A percentile compares a stretch with the other conserved stretches of the same genome.
Evolutionary conservation across 2,797 vertebrate species (phyloP).

Genomic region (Trichosurus vulpecula): DNA sequence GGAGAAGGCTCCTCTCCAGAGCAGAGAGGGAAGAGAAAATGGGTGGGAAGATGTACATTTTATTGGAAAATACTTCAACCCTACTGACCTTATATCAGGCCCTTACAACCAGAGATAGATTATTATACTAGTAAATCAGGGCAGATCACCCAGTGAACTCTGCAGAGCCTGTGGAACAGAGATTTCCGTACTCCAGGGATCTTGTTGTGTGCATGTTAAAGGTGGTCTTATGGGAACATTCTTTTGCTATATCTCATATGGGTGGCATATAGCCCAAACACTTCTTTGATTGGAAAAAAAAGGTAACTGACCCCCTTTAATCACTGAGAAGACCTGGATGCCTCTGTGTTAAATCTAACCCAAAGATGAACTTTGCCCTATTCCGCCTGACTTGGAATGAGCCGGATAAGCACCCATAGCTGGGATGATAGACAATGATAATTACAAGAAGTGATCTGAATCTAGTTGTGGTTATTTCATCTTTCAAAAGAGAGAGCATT

Average conservation of each 20-base stretch:
- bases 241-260: background rate
- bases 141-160: background rate
- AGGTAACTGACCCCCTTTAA: background rate
- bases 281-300: background rate
- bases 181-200: background rate
- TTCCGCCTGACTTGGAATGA: background rate
- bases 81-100: background rate
- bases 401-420: background rate
- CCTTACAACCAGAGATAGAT: constrained; percentile 9
- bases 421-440: background rate
- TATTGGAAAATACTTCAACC: constrained; percentile 43
- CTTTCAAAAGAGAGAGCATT: background rate
- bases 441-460: background rate
- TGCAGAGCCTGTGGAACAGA: background rate
- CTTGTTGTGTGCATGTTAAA: background rate
- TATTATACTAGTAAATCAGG: constrained; percentile 9
- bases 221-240: background rate
- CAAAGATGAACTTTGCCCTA: constrained; percentile 23
- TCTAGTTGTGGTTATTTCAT: background rate
- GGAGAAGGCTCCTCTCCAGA: background rate
- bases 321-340: background rate
- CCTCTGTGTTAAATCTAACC: background rate
- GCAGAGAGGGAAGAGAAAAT: background rate
- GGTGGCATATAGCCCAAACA: background rate
- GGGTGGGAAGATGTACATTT: background rate